Base-by-base conservation (phyloP, 2,888 invertebrate genomes). In the Miltochrista miniata region DNA sequence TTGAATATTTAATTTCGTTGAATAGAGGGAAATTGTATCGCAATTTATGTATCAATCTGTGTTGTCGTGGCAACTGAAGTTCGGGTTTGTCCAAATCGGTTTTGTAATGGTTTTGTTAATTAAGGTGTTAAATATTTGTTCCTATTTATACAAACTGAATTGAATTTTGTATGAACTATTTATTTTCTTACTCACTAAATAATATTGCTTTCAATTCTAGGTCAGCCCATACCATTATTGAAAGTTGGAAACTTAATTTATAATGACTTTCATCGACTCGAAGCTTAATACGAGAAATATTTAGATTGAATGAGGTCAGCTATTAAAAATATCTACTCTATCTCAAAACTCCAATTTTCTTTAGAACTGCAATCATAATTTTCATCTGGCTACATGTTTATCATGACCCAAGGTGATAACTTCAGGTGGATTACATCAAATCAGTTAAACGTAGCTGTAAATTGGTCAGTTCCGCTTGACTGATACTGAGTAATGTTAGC, bases 401-500 rank as follows among this genome's bases (percentile, higher is more conserved):
- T 62, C 61, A 49, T 62, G 59, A 67, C 68, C 56, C 48, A 58
- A 71, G 72, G 82, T 76, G 80, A 83, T 85, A 84, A 83, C 81
- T 85, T 82, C 81, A 70, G 74, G 76, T 76, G 82, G 79, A 85
- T 86, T 87, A 83, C 85, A 88, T 88, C 87, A 86, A 85, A 87
- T 88, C 85, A 86, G 87, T 88, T 85, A 88, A 90, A 89, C 87
- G 87, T 88, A 87, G 85, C 88, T 87, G 87, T 83, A 88, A 90
- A 90, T 89, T 86, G 87, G 83, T 79, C 84, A 87, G 88, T 89
- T 87, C 83, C 87, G 87, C 85, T 85, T 83, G 85, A 87, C 78
- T 81, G 88, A 80, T 87, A 84, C 85, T 90, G 89, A 90, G 85
- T 87, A 86, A 90, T 88, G 84, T 83, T 76, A 76, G 79, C 76